These are phyloP conservation scores for Idris sp. DNA, from an alignment of 1,140 invertebrate genomes.

Conservation along the genomic window DNA sequence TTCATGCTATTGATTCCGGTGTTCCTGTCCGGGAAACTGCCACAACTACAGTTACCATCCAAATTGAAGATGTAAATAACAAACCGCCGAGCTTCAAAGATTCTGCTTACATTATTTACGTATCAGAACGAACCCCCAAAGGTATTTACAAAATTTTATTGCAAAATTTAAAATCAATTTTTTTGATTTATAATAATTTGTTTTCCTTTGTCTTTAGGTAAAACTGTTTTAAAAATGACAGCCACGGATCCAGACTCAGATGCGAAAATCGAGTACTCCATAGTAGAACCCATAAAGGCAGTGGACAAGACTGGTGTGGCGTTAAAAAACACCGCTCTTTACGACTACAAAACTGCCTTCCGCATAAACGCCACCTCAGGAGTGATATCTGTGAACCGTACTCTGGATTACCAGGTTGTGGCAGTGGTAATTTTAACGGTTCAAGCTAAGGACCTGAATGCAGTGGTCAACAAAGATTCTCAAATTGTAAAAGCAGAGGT, in stretches of 20 bases:
- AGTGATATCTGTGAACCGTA: slow-evolving; percentile 84
- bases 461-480: slow-evolving; percentile 82
- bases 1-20: slow-evolving; percentile 85
- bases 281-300: slow-evolving; percentile 84
- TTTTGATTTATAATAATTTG: too few species aligned
- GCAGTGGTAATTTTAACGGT: slow-evolving; percentile 89
- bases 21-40: slow-evolving; percentile 86
- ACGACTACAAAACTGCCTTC: slow-evolving; percentile 84
- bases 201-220: slow-evolving; percentile 65
- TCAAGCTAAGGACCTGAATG: slow-evolving; percentile 85
- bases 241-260: slow-evolving; percentile 86
- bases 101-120: slow-evolving; percentile 82
- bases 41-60: slow-evolving; percentile 85
- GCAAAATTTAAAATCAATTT: slow-evolving; percentile 16
- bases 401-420: slow-evolving; percentile 86
- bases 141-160: too few species aligned
- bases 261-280: slow-evolving; percentile 83
- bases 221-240: slow-evolving; percentile 81
- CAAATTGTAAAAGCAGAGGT: slow-evolving; percentile 84
- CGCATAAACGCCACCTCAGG: slow-evolving; percentile 84
- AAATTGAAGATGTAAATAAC: slow-evolving; percentile 89
- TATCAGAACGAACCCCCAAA: slow-evolving; percentile 84
- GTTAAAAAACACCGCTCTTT: slow-evolving; percentile 80
- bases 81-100: slow-evolving; percentile 87
- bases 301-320: slow-evolving; percentile 87